Base-by-base conservation (phyloP, 2,113 vertebrate species). In the Gambusia affinis region DNA sequence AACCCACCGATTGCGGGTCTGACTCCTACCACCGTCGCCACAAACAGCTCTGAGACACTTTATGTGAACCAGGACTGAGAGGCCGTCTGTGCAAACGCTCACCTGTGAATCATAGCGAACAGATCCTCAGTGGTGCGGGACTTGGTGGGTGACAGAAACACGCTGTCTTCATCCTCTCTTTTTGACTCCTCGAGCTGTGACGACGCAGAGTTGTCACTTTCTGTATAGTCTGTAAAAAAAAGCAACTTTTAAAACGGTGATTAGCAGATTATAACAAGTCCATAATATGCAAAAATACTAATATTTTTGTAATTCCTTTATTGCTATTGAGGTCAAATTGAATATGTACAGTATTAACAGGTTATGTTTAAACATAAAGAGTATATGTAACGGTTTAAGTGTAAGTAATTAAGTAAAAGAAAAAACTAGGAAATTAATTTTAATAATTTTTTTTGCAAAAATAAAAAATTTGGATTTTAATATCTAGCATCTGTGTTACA, bases 41-140 rank as follows among this genome's bases (percentile, higher is more conserved):
- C 10, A 10, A 10, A 12, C 35, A 37, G 3, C 35, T 37, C 11
- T 4, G 30, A 30, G 19, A 67, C 24, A 68, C 47, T 15, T 44
- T 65, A 27, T 44, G 64, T 24, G 37, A 33, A 75, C 7, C 0
- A 0, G 37, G 17, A 68, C 57, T 11, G 4, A 27, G 1, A 12
- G 8, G 1, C 11, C 28, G 1, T 54, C 30, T 4, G 0, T n/a
- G 6, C 28, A 0, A 1, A 47, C 3, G 31, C 91, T 93, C 85
- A 99, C 98, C 97, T 97, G 95, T 99, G 98, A 86, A 99, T 99
- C 93, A 97, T 96, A 39, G 98, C 97, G 37, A 99, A 99, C 79
- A 99, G 94, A 82, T 99, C 97, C 87, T 99, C 98, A 0, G 98
- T 99, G 77, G 97, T 99, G 76, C 97, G 96, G 77, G 95, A 89